Base-by-base conservation (phyloP, 2,113 vertebrate species). In the Pluvianellus socialis region DNA sequence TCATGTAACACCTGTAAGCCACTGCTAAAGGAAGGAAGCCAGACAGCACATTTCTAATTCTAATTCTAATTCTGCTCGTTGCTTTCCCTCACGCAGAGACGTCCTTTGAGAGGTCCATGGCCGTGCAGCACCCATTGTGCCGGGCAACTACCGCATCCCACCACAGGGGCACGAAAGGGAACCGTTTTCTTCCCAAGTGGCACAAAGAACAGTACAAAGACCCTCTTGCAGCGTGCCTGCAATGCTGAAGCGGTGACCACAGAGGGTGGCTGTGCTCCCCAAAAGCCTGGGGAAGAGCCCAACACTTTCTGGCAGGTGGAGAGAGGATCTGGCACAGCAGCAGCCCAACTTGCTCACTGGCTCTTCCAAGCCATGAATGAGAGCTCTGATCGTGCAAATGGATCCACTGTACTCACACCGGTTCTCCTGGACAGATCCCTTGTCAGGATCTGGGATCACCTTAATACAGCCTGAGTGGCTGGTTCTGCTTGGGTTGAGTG, bases 71-170 rank as follows among this genome's bases (percentile, higher is more conserved):
- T 86, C 58, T 44, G 27, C 7, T 16, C 3, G 2, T 8, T 65
- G 75, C 83, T 80, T 76, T 30, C 17, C 50, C 28, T 61, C 30
- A 13, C 2, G 3, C 1, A 9, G 15, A 90, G 33, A 47, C 10
- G 50, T 42, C 58, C 52, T 7, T 1, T 27, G 58, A 68, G 33
- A 84, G 7, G 16, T 21, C 24, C 38, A 27, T 0, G 0, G 42
- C 24, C 2, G 0, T 8, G 30, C 30, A 84, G 38, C 0, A 1
- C 15, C 56, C 4, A 0, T 5, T 40, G 24, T 38, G n/a, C 63
- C 0, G 0, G 8, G 33, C 22, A 33, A 28, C 28, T 9, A 26
- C 61, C 11, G 3, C 68, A 84, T 67, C 53, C 23, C 47, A 63
- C 5, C 27, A 9, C 0, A 50, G 26, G 6, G 20, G 26, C 12